phyloP scores from a whole-genome alignment of 2,113 vertebrate species.

The Merops nubicus region DNA sequence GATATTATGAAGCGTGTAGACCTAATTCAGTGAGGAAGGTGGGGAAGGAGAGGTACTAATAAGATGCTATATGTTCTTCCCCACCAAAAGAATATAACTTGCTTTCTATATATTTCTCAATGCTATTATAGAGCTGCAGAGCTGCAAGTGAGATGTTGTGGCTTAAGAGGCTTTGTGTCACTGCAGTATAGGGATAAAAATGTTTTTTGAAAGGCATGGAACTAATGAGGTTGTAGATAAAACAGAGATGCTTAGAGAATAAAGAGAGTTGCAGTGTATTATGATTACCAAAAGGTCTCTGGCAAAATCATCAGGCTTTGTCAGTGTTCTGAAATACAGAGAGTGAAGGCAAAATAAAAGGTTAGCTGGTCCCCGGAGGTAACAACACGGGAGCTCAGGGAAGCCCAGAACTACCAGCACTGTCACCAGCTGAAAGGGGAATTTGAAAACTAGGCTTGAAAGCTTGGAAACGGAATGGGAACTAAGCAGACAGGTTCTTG shows the following conservation, averaged over 20 bases:
- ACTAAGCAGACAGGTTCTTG: neutral
- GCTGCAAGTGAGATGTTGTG: neutral
- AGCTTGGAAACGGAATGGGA: neutral
- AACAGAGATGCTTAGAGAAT: neutral
- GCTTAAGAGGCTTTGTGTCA: constrained; percentile 5
- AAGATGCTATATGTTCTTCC: neutral
- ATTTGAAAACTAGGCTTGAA: neutral
- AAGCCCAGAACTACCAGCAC: neutral
- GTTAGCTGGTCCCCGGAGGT: constrained; percentile 8
- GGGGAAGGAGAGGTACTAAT: neutral
- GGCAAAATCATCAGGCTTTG: neutral
- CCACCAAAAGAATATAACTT: neutral
- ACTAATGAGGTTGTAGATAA: neutral
- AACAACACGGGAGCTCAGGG: neutral
- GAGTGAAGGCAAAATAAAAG: neutral
- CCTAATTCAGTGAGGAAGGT: neutral
- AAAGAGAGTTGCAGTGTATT: neutral
- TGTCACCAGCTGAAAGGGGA: neutral
- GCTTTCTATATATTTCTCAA: neutral
- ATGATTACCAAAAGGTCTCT: neutral
- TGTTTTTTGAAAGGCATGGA: neutral
- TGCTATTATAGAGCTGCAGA: neutral
- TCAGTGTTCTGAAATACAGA: neutral
- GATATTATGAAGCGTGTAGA: neutral
- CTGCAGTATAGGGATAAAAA: neutral